Conservation (phyloP, 35 echinoderm and acorn worm species). For the Heliocidaris erythrogramma region DNA sequence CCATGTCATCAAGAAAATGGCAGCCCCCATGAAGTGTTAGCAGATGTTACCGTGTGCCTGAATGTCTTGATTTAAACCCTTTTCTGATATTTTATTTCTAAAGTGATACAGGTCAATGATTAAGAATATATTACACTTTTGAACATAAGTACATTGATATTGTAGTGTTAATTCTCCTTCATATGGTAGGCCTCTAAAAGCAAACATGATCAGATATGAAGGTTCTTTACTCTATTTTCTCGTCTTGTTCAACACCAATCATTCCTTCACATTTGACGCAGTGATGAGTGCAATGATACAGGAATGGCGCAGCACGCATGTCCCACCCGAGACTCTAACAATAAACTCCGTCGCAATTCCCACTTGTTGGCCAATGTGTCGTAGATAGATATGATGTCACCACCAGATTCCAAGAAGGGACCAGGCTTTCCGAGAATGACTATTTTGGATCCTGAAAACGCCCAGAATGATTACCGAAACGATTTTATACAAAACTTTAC, state of each 20-base stretch:
- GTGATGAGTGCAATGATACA: background rate
- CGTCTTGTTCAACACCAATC: background rate
- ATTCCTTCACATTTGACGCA: background rate
- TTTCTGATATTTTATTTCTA: too few species aligned
- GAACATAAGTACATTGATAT: too few species aligned
- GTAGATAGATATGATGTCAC: slow-evolving; percentile 9
- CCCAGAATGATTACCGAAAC: background rate
- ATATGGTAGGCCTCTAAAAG: background rate
- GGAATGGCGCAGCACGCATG: slow-evolving; percentile 36
- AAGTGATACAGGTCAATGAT: too few species aligned
- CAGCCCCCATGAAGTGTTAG: too few species aligned
- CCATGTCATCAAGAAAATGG: too few species aligned
- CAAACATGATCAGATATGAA: background rate
- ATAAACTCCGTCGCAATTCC: background rate
- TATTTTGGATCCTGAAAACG: slow-evolving; percentile 7
- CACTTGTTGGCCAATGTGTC: background rate
- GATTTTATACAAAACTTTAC: background rate
- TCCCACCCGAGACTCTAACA: background rate
- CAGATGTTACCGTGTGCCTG: too few species aligned
- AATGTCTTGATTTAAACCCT: too few species aligned
- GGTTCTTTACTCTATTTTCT: background rate
- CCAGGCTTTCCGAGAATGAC: slow-evolving; percentile 6
- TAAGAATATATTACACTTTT: too few species aligned
- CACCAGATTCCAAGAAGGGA: background rate
- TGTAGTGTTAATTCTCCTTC: too few species aligned